Conservation (phyloP, 92 coral and sea anemone species). For the Phenganax subtilis region DNA sequence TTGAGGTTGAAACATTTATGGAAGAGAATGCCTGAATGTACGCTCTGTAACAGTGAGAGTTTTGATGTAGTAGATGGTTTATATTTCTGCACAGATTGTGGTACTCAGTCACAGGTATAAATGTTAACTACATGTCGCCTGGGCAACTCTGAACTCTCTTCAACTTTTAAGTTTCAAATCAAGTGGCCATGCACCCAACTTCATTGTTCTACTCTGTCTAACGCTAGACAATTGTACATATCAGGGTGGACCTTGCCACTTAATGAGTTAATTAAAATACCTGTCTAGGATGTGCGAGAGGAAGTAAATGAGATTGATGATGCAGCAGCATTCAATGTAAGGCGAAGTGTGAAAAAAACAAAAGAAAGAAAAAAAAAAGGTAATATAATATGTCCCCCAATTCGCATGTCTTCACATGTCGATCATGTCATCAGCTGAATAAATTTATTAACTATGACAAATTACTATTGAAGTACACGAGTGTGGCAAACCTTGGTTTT, state of each 20-base stretch:
- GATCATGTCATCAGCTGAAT: not conserved
- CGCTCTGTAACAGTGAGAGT: slow-evolving; percentile 61
- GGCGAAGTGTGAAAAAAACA: not conserved
- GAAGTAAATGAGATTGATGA: not conserved
- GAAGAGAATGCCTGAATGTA: slow-evolving; percentile 72
- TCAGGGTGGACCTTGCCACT: not conserved
- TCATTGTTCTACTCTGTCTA: not conserved
- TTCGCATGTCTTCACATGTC: not conserved
- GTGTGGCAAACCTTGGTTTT: slow-evolving; percentile 78
- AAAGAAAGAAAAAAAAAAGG: not conserved
- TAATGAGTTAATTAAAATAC: not conserved
- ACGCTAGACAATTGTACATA: not conserved
- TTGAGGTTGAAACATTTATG: too few species aligned
- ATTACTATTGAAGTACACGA: not conserved
- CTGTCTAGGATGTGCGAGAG: slow-evolving; percentile 10
- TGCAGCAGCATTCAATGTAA: not conserved
- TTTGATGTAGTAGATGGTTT: slow-evolving; percentile 78
- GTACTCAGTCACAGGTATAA: slow-evolving; percentile 86
- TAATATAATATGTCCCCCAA: not conserved
- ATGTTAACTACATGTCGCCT: not conserved
- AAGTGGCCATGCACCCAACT: too few species aligned
- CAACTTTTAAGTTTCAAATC: not conserved
- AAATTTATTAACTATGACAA: not conserved
- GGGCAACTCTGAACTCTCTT: too few species aligned
- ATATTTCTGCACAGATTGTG: slow-evolving; percentile 73